Base-by-base conservation (phyloP, 2,797 vertebrate genomes). In the Oophaga sylvatica region DNA sequence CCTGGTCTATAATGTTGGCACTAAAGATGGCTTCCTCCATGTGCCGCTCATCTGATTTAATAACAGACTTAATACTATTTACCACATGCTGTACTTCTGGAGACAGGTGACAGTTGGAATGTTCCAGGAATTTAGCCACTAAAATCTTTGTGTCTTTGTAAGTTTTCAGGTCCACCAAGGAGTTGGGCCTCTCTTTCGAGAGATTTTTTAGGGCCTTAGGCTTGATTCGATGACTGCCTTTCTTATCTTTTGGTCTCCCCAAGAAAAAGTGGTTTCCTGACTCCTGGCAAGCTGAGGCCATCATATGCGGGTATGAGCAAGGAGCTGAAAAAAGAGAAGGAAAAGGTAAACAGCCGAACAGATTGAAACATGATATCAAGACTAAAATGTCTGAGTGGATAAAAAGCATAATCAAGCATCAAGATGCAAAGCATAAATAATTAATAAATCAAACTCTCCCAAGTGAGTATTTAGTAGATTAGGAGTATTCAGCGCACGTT, bases 111-210 rank as follows among this genome's bases (percentile, higher is more conserved):
- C 96, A 95, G 93, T 96, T 97, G 0, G 98, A 96, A 89, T 98
- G 97, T 94, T 99, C 98, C 94, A 99, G 94, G 91, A 99, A 98
- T 87, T 97, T 98, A 56, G 97, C 97, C 94, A 98, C 98, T 94
- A 99, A 91, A 87, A 98, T 96, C 93, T 97, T 97, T 90, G 97
- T 95, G 94, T 99, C 98, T 91, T 97, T 96, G 90, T 97, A 98
- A 92, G 97, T 95, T 93, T 97, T 96, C 81, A 99, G 96, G 93
- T 99, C 97, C 85, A 96, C 97, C 89, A 98, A 91, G 8, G 97
- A 97, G 90, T 92, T 96, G 0, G 96, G 98, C 13, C 95, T 94
- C 85, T 97, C 96, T 17, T 95, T 94, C 78, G 93, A 93, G 89
- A 92, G 91, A 0, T 85, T 91, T 81, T 91, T 94, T 67, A 94